phyloP scores from a whole-genome alignment of 2,797 vertebrate genomes.

The Spinus olivaceus region DNA sequence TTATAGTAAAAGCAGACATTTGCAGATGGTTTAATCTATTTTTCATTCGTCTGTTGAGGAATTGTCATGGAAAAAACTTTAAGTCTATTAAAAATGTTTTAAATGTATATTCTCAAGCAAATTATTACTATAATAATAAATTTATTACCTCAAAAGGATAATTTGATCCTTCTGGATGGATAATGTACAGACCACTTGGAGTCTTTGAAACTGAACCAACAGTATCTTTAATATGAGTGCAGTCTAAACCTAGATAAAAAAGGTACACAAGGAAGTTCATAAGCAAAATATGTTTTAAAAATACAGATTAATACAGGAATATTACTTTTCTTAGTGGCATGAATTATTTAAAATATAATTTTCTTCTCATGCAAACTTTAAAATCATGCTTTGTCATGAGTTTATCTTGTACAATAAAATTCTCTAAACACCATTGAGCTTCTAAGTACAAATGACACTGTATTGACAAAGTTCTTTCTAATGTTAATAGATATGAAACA shows the following conservation, averaged over 20 bases:
- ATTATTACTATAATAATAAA: not conserved
- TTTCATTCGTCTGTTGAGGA: not conserved
- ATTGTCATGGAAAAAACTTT: not conserved
- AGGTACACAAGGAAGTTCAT: not conserved
- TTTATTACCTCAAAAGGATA: constrained; percentile 87
- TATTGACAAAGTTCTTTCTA: not conserved
- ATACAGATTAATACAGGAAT: not conserved
- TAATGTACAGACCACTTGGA: constrained; percentile 90
- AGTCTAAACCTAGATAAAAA: constrained; percentile 81
- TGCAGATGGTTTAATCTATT: not conserved
- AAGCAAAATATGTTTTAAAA: not conserved
- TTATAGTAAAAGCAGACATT: not conserved
- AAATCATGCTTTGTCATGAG: not conserved
- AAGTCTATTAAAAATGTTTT: not conserved
- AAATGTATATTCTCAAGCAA: constrained; percentile 5
- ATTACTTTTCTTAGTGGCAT: not conserved
- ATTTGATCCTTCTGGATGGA: constrained; percentile 87
- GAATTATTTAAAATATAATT: not conserved
- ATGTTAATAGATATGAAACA: not conserved
- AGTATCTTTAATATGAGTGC: constrained; percentile 89
- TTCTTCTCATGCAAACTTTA: not conserved
- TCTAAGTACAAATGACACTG: not conserved
- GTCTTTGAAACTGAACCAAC: constrained; percentile 86
- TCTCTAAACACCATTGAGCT: not conserved
- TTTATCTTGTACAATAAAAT: not conserved